These are phyloP conservation scores for Camelus bactrianus DNA, from an alignment of 2,113 vertebrate genomes.

Conservation along the genomic window DNA sequence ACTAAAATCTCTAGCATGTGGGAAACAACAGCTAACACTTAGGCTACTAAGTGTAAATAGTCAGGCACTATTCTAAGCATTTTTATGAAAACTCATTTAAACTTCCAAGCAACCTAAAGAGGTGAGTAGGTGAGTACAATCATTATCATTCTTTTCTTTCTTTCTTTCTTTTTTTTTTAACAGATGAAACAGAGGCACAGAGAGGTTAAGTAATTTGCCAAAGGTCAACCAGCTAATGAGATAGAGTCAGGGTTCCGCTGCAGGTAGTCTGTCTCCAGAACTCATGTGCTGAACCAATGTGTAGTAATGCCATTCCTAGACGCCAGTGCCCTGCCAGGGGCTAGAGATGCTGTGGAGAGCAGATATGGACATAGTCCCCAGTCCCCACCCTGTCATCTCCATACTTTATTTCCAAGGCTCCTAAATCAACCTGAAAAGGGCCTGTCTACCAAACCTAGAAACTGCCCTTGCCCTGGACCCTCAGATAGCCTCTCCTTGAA, in stretches of 20 bases:
- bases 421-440: not conserved
- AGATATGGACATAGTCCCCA: not conserved
- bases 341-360: not conserved
- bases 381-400: not conserved
- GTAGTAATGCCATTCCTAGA: not conserved
- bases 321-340: not conserved
- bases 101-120: slow-evolving; percentile 4
- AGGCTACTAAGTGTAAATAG: not conserved
- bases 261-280: not conserved
- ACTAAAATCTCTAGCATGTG: not conserved
- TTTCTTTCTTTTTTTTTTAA: not conserved
- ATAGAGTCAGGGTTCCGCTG: not conserved
- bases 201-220: not conserved
- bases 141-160: not conserved
- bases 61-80: not conserved
- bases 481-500: not conserved
- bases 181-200: not conserved
- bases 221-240: not conserved
- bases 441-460: not conserved
- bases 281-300: not conserved
- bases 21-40: not conserved
- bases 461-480: not conserved
- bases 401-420: not conserved
- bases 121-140: not conserved
- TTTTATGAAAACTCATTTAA: slow-evolving; percentile 41